Base-by-base conservation (phyloP, 2,888 invertebrate species). In the Erebia ligea region DNA sequence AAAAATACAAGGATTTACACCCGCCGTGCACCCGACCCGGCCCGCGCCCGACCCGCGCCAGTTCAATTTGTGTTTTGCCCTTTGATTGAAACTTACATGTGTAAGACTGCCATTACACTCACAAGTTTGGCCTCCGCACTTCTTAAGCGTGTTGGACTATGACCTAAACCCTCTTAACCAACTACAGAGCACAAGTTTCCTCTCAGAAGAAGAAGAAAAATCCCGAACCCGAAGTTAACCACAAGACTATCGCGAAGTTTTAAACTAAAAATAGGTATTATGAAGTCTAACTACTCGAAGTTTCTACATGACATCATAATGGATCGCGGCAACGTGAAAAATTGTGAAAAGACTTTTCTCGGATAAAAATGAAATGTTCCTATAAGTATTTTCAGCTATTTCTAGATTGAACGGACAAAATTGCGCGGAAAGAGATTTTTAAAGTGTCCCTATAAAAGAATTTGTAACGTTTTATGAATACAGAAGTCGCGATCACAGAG, bases 381-480 rank as follows among this genome's bases (percentile, higher is more conserved):
- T 10, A 25, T 25, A 52, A 52, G 17, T 17, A 54, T 54, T 54
- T 54, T 19, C 10, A 54, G 54, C 10, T 54, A 54, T 54, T 54
- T 17, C 54, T 54, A 11, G 54, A 54, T 45, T 54, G 40, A 57
- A 57, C 56, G 45, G 45, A 15, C 45, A 21, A 66, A 66, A 42
- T 66, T 66, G 19, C 25, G 25, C 34, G 50, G 66, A 65, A 65
- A 45, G 52, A 87, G 86, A 89, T 90, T 91, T 88, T 87, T 83
- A 88, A 91, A 91, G 84, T 90, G 90, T 85, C 79, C 81, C 86
- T 85, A 87, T 89, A 89, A 89, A 89, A 86, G 86, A 88, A 88
- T 86, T 84, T 82, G 84, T 85, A 82, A 84, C 83, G 81, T 79
- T 85, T 85, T 87, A 87, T 89, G 88, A 89, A 89, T 90, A 74